A percentile compares a stretch with the other conserved stretches of the same genome.
Conservation (phyloP, 2,113 vertebrate genomes). For the Okapia johnstoni region DNA sequence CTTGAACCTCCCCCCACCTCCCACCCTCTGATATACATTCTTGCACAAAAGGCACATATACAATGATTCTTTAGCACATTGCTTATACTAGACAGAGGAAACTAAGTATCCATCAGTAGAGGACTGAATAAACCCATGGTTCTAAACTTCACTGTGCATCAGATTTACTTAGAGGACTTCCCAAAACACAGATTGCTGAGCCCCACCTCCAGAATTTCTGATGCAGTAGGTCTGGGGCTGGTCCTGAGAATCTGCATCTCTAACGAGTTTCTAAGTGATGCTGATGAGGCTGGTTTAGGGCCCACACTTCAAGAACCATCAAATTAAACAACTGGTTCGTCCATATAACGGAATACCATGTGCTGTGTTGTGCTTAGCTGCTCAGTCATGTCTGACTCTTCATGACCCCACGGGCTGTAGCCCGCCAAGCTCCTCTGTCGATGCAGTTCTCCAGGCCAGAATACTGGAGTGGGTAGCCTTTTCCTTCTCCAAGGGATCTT, state of each 20-base stretch:
- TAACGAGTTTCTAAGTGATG: background rate
- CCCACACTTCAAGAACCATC: background rate
- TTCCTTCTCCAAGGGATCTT: background rate
- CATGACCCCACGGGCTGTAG: background rate
- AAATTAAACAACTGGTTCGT: too few species aligned
- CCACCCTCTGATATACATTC: background rate
- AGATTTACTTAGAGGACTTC: background rate
- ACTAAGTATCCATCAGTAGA: background rate
- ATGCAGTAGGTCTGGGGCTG: background rate
- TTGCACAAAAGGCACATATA: background rate
- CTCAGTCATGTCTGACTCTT: background rate
- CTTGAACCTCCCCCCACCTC: background rate
- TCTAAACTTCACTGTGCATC: background rate
- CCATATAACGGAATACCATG: too few species aligned
- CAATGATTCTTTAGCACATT: background rate
- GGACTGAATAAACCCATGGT: background rate
- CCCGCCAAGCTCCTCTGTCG: background rate
- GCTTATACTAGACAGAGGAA: background rate
- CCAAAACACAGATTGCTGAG: background rate
- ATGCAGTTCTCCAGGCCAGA: background rate
- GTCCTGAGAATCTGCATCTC: background rate
- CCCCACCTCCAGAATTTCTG: background rate
- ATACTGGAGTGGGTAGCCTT: background rate
- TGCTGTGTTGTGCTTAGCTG: background rate
- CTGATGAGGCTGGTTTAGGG: background rate